phyloP scores from a whole-genome alignment of 2,888 invertebrate species.

The Dynastes grantii region DNA sequence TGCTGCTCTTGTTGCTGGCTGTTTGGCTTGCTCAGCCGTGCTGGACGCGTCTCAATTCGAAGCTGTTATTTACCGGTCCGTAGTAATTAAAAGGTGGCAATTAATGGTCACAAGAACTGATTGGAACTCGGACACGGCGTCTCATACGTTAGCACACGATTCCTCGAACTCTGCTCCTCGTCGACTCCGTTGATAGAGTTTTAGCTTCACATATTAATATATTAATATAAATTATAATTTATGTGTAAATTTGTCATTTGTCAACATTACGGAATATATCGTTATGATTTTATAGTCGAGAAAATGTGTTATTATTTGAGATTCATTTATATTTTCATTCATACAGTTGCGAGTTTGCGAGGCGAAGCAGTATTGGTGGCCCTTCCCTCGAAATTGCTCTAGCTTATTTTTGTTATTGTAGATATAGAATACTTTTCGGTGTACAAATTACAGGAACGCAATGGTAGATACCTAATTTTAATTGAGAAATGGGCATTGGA shows the following conservation, averaged over 20 bases:
- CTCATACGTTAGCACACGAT: conserved; percentile 60
- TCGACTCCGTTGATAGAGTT: background rate
- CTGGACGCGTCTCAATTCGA: conserved; percentile 56
- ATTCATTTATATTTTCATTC: no score
- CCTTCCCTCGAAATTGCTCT: no score
- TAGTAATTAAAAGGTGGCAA: conserved; percentile 71
- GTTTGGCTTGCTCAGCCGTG: conserved; percentile 25
- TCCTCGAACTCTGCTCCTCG: conserved; percentile 35
- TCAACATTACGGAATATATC: no score
- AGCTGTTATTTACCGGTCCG: conserved; percentile 60
- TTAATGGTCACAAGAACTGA: conserved; percentile 71
- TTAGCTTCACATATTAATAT: background rate
- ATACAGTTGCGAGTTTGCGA: no score
- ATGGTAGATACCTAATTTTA: no score
- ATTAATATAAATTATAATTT: background rate
- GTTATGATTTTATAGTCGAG: no score
- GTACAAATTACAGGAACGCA: no score
- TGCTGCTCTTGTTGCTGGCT: conserved; percentile 32
- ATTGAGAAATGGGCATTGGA: no score
- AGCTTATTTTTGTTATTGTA: no score
- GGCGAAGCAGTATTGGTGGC: no score
- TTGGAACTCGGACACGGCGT: conserved; percentile 64
- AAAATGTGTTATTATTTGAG: no score
- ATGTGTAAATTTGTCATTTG: background rate
- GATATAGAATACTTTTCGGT: no score